These are phyloP conservation scores for Illadopsis cleaveri DNA, from an alignment of 2,113 vertebrate species.

Conservation along the genomic window DNA sequence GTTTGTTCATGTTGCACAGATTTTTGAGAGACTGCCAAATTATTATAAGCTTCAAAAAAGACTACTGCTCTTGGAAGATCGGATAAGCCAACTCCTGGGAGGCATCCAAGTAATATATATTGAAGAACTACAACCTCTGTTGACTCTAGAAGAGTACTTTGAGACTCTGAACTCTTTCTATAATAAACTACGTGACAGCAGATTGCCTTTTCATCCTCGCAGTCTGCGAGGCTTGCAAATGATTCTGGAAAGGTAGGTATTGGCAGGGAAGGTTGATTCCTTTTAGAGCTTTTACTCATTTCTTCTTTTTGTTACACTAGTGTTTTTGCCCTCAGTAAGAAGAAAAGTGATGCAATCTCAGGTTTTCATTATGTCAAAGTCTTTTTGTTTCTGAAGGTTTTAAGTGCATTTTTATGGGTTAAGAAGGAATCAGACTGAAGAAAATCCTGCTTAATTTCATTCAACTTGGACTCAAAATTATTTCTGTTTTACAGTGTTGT, in stretches of 20 bases:
- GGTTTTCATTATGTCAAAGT: neutral
- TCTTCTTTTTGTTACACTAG: neutral
- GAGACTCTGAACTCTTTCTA: constrained; percentile 81
- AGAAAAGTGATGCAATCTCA: neutral
- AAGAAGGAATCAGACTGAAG: neutral
- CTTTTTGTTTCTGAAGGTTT: neutral
- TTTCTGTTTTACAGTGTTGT: neutral
- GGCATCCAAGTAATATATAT: constrained; percentile 84
- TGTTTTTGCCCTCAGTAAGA: neutral
- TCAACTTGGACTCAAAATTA: neutral
- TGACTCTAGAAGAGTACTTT: constrained; percentile 88
- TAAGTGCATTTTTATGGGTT: neutral
- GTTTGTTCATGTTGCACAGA: constrained; percentile 64
- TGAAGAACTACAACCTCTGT: constrained; percentile 82
- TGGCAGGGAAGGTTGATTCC: neutral
- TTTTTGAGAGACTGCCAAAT: constrained; percentile 86
- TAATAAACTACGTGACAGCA: constrained; percentile 73
- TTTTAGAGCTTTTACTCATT: neutral
- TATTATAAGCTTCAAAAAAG: constrained; percentile 84
- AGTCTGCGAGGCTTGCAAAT: constrained; percentile 88
- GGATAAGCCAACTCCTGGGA: constrained; percentile 87
- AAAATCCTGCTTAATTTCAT: neutral
- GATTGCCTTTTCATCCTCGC: constrained; percentile 81
- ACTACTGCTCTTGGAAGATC: constrained; percentile 83
- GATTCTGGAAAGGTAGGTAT: constrained; percentile 83